phyloP scores from a whole-genome alignment of 2,113 vertebrate genomes.

The Grammomys dolichurus region DNA sequence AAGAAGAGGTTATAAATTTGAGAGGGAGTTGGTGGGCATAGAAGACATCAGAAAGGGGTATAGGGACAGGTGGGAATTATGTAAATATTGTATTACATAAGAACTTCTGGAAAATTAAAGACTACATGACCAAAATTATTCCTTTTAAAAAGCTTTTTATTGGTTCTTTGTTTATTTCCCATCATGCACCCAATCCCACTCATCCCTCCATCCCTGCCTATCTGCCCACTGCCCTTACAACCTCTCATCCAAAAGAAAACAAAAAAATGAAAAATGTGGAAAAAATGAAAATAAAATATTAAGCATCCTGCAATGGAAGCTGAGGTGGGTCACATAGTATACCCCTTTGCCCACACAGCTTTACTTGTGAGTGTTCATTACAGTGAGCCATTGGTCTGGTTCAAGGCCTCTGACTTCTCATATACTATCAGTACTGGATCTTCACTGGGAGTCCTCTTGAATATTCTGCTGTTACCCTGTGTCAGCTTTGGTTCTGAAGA shows the following conservation, averaged over 20 bases:
- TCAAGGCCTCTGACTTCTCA: not conserved
- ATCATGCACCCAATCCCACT: not conserved
- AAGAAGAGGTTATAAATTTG: not conserved
- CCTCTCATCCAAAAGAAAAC: not conserved
- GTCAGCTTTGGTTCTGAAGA: not conserved
- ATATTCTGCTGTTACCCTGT: not conserved
- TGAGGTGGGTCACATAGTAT: not conserved
- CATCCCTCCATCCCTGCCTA: not conserved
- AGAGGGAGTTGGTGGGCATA: not conserved
- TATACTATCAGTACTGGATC: not conserved
- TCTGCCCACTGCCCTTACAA: not conserved
- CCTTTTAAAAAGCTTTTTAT: not conserved
- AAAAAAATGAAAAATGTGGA: not conserved
- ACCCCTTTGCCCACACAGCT: too few species aligned
- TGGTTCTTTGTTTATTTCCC: not conserved
- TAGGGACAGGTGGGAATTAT: not conserved
- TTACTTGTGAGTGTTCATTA: too few species aligned
- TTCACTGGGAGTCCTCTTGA: not conserved
- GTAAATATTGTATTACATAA: not conserved
- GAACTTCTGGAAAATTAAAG: not conserved
- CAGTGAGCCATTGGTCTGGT: not conserved
- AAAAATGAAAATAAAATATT: not conserved
- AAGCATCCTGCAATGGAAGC: not conserved
- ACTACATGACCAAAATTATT: not conserved
- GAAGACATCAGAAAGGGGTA: not conserved